Evolutionary conservation across 2,797 vertebrate genomes (phyloP).

Genomic region (Melopsittacus undulatus): DNA sequence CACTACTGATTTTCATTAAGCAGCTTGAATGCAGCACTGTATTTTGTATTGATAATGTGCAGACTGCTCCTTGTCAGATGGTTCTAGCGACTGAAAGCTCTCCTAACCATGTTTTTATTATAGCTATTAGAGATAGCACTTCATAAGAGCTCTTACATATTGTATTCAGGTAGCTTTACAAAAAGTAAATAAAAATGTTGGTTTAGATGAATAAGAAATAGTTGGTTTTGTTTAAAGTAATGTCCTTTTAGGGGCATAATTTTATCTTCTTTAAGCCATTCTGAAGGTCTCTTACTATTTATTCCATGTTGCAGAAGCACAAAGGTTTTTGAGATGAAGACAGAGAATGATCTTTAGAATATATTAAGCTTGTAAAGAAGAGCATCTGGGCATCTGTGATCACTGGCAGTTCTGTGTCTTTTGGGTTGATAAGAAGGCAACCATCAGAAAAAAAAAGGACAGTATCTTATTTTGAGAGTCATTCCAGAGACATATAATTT

Average conservation of each 20-base stretch:
- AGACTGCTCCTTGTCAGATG: neutral
- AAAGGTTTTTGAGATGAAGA: neutral
- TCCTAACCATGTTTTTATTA: neutral
- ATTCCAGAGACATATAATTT: neutral
- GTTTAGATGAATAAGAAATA: neutral
- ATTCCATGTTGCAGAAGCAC: neutral
- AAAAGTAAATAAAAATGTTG: neutral
- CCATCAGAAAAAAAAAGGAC: accelerated
- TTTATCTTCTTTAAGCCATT: neutral
- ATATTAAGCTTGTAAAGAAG: neutral
- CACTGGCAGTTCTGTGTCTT: neutral
- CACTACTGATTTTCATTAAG: neutral
- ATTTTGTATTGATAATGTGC: neutral
- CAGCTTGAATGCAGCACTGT: neutral
- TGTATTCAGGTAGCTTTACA: neutral
- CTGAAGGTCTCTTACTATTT: neutral
- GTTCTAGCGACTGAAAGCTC: neutral
- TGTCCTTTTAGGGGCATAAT: neutral
- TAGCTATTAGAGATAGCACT: neutral
- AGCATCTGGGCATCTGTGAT: neutral
- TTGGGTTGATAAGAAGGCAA: neutral
- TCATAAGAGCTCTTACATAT: neutral
- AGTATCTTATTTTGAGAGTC: neutral
- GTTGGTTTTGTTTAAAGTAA: neutral
- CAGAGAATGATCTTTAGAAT: neutral